A percentile compares a stretch with the other conserved stretches of the same genome.
phyloP scores from a whole-genome alignment of 2,888 invertebrate species.

The Anticlea derivata region DNA sequence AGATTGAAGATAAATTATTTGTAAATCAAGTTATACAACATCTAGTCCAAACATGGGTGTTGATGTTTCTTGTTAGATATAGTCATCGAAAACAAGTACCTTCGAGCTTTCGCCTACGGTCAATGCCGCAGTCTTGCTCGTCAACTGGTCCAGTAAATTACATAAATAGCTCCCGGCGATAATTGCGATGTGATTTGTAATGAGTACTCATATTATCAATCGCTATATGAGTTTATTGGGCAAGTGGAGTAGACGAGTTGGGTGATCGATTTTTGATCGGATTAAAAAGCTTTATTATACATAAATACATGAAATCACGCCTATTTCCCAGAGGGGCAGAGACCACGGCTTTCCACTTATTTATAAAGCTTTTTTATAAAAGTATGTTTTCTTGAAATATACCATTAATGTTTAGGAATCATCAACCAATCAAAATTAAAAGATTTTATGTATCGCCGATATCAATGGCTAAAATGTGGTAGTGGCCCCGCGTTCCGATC shows the following conservation, averaged over 20 bases:
- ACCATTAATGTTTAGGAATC: too few relatives aligned
- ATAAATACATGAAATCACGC: too few relatives aligned
- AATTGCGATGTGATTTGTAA: conserved; percentile 27
- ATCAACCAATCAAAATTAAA: too few relatives aligned
- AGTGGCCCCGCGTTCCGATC: too few relatives aligned
- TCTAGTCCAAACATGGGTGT: conserved; percentile 28
- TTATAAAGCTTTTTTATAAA: too few relatives aligned
- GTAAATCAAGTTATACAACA: conserved; percentile 14
- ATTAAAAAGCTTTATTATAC: not conserved
- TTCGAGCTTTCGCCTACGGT: conserved; percentile 66
- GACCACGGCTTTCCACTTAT: too few relatives aligned
- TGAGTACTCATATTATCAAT: conserved; percentile 8
- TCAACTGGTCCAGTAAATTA: conserved; percentile 20
- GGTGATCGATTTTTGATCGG: not conserved
- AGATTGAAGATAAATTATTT: too few relatives aligned
- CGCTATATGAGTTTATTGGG: conserved; percentile 7
- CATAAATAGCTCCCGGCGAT: conserved; percentile 22
- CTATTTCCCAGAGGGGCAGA: too few relatives aligned
- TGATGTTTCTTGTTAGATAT: conserved; percentile 31
- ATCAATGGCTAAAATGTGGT: too few relatives aligned
- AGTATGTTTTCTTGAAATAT: too few relatives aligned
- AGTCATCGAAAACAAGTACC: conserved; percentile 44
- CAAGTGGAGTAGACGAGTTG: not conserved
- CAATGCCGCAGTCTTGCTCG: conserved; percentile 55
- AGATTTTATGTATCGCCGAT: too few relatives aligned